Conservation (phyloP, 2,888 invertebrate species). For the Malthinus seriepunctatus region DNA sequence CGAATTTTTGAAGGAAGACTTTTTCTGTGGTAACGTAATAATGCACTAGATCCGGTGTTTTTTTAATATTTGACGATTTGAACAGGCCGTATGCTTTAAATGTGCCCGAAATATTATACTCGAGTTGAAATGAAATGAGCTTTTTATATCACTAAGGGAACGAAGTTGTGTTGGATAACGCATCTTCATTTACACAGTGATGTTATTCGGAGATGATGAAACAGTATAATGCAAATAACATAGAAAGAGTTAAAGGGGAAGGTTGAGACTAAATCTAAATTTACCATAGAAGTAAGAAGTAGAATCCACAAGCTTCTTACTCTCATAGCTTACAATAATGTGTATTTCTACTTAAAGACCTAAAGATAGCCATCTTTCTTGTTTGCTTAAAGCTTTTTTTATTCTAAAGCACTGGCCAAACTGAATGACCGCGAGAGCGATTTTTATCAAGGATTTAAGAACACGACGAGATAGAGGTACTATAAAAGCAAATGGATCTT, state of each 20-base stretch:
- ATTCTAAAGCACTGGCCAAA: slow-evolving; percentile 10
- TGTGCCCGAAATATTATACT: slow-evolving; percentile 35
- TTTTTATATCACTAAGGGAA: slow-evolving; percentile 30
- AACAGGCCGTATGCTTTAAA: slow-evolving; percentile 29
- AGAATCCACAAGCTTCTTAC: slow-evolving; percentile 18
- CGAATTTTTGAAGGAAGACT: slow-evolving; percentile 15
- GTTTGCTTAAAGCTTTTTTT: slow-evolving; percentile 10
- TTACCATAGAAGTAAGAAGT: not conserved
- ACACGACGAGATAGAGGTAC: slow-evolving; percentile 11
- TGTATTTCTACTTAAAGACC: slow-evolving; percentile 23
- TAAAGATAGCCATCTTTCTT: slow-evolving; percentile 18
- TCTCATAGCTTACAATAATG: slow-evolving; percentile 14
- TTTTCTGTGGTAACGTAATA: slow-evolving; percentile 17
- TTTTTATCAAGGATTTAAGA: slow-evolving; percentile 16
- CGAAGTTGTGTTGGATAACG: slow-evolving; percentile 20
- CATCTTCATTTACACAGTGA: slow-evolving; percentile 30
- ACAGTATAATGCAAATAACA: slow-evolving; percentile 16
- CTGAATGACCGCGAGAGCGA: slow-evolving; percentile 18
- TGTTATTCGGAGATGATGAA: slow-evolving; percentile 26
- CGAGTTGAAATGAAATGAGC: slow-evolving; percentile 35
- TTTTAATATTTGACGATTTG: slow-evolving; percentile 36
- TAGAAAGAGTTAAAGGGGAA: slow-evolving; percentile 8
- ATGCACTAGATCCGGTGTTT: slow-evolving; percentile 20
- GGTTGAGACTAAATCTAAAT: slow-evolving; percentile 4
- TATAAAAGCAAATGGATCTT: slow-evolving; percentile 14